These are phyloP conservation scores for Eptesicus fuscus DNA, from an alignment of 2,113 vertebrate genomes.

Conservation along the genomic window DNA sequence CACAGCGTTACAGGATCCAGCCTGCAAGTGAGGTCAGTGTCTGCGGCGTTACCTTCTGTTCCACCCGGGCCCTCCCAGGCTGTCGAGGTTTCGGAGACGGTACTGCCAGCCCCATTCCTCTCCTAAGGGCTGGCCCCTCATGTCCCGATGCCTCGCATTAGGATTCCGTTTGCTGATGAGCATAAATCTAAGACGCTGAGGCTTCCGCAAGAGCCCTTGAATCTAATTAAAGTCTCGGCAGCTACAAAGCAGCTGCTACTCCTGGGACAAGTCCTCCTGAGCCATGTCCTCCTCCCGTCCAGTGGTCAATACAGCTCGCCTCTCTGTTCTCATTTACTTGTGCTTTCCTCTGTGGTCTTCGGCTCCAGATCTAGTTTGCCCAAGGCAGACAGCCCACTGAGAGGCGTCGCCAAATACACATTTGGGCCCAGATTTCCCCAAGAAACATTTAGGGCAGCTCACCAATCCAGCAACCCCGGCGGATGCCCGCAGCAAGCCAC, in stretches of 20 bases:
- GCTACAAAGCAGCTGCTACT: not conserved
- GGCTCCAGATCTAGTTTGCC: not conserved
- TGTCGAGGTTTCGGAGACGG: fast-evolving
- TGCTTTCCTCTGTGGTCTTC: not conserved
- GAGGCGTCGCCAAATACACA: not conserved
- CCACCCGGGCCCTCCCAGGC: not conserved
- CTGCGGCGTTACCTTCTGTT: fast-evolving
- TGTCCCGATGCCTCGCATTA: not conserved
- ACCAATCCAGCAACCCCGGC: fast-evolving
- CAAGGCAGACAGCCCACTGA: not conserved
- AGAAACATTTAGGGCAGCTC: not conserved
- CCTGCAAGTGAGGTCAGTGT: fast-evolving
- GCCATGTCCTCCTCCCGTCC: not conserved
- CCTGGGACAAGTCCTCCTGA: not conserved
- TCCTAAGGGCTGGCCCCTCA: not conserved
- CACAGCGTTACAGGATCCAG: fast-evolving
- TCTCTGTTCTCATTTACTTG: not conserved
- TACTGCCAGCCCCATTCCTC: fast-evolving
- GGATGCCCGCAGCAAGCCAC: fast-evolving
- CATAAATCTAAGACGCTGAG: not conserved
- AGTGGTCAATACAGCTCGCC: fast-evolving
- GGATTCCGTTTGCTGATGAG: not conserved
- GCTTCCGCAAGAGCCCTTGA: not conserved
- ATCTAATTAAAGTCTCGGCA: constrained; percentile 5
- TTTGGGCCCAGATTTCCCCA: not conserved